These are phyloP conservation scores for Rhincodon typus DNA, from an alignment of 2,797 vertebrate species.

Conservation along the genomic window DNA sequence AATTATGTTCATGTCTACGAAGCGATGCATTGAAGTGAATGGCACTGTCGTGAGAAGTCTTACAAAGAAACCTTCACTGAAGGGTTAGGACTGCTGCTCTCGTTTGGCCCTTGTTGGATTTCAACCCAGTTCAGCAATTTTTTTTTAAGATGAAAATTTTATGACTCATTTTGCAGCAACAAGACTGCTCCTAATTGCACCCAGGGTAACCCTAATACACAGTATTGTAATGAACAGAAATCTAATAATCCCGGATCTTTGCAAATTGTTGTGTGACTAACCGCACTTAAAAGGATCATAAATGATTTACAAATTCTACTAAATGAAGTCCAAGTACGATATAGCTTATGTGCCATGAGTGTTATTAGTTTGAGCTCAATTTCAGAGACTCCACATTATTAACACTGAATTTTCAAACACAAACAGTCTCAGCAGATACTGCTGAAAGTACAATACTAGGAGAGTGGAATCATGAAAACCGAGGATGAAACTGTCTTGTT, in stretches of 20 bases:
- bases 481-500: constrained; percentile 19
- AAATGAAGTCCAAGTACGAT: constrained; percentile 9
- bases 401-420: constrained; percentile 13
- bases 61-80: not conserved
- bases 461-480: not conserved
- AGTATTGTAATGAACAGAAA: constrained; percentile 26
- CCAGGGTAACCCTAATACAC: constrained; percentile 20
- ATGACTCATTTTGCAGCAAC: constrained; percentile 35
- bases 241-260: constrained; percentile 27
- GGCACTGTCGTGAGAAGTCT: not conserved
- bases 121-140: constrained; percentile 17
- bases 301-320: constrained; percentile 29
- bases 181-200: constrained; percentile 21
- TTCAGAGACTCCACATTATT: constrained; percentile 19
- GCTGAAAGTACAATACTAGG: not conserved
- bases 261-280: constrained; percentile 37
- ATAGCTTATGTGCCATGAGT: not conserved
- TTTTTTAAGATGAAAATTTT: not conserved
- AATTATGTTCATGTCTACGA: not conserved
- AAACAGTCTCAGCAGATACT: constrained; percentile 30
- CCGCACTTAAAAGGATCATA: constrained; percentile 18
- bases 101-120: not conserved
- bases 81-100: not conserved
- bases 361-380: constrained; percentile 5
- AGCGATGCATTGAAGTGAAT: not conserved